Evolutionary conservation across 2,888 invertebrate genomes (phyloP).

Genomic region (Melanchra persicariae): DNA sequence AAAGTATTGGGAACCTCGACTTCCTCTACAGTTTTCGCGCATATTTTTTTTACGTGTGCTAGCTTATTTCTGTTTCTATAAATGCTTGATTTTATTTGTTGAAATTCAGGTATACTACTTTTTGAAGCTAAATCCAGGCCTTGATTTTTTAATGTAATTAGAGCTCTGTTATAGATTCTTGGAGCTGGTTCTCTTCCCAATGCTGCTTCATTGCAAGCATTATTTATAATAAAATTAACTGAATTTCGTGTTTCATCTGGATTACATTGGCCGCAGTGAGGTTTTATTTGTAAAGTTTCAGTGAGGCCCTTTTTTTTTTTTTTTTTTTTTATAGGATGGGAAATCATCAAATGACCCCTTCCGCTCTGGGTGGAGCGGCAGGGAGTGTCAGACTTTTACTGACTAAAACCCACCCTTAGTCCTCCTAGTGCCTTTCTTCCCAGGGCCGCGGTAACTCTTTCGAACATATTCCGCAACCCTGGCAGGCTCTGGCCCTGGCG

Average conservation of each 20-base stretch:
- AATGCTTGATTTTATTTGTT: constrained; percentile 4
- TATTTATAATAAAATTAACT: constrained; percentile 16
- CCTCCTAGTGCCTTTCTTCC: no score
- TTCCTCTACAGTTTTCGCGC: constrained; percentile 1
- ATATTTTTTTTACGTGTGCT: neutral
- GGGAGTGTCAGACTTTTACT: no score
- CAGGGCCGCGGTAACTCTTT: no score
- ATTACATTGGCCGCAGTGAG: constrained; percentile 21
- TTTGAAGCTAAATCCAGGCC: constrained; percentile 14
- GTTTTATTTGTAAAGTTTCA: constrained; percentile 21
- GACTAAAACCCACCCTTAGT: no score
- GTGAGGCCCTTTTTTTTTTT: no score
- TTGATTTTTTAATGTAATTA: constrained; percentile 15
- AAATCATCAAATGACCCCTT: no score
- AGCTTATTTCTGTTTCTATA: constrained; percentile 1
- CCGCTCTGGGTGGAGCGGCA: no score
- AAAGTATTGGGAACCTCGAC: constrained; percentile 12
- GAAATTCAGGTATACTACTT: constrained; percentile 2
- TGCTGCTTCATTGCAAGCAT: constrained; percentile 21
- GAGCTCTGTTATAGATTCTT: constrained; percentile 13
- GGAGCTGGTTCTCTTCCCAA: constrained; percentile 18
- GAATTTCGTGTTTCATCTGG: constrained; percentile 19
- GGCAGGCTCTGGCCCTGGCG: no score
- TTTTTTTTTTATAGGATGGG: no score
- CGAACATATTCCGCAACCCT: no score